A percentile compares a stretch with the other conserved stretches of the same genome.
Conservation (phyloP, 2,888 invertebrate species). For the Palloptera scutellata region DNA sequence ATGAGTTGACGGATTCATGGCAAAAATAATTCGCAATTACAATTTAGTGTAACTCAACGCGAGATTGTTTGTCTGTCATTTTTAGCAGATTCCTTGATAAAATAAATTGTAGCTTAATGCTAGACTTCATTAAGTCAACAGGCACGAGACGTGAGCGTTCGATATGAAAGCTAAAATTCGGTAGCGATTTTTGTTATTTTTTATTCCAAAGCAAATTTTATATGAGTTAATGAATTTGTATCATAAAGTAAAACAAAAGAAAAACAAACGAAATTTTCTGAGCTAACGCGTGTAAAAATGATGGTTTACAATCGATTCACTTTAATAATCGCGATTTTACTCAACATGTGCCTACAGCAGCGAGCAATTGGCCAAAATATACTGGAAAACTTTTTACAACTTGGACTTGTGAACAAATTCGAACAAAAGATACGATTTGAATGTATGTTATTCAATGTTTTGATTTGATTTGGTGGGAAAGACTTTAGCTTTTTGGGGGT, state of each 20-base stretch:
- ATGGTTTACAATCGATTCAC: not conserved
- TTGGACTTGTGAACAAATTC: slow-evolving; percentile 30
- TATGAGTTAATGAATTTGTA: too few relatives aligned
- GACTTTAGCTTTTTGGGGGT: too few relatives aligned
- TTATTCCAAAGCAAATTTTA: not conserved
- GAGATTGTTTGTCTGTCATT: too few relatives aligned
- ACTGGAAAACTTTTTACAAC: slow-evolving; percentile 18
- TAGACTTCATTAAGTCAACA: slow-evolving; percentile 14
- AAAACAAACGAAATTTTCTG: not conserved
- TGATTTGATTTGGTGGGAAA: too few relatives aligned
- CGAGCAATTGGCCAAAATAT: slow-evolving; percentile 3
- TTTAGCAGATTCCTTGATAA: slow-evolving; percentile 12
- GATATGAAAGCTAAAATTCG: not conserved
- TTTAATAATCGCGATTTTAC: not conserved
- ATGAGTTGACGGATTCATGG: too few relatives aligned
- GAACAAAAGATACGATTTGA: slow-evolving; percentile 25
- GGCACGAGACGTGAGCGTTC: slow-evolving; percentile 9
- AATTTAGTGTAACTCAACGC: too few relatives aligned
- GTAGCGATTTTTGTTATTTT: not conserved
- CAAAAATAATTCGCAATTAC: too few relatives aligned
- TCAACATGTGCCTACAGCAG: not conserved
- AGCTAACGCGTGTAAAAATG: too few relatives aligned
- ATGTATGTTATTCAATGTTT: slow-evolving; percentile 26
- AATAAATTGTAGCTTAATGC: not conserved
- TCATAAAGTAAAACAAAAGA: not conserved